Conservation (phyloP, 2,888 invertebrate genomes). For the Amphipyra berbera region DNA sequence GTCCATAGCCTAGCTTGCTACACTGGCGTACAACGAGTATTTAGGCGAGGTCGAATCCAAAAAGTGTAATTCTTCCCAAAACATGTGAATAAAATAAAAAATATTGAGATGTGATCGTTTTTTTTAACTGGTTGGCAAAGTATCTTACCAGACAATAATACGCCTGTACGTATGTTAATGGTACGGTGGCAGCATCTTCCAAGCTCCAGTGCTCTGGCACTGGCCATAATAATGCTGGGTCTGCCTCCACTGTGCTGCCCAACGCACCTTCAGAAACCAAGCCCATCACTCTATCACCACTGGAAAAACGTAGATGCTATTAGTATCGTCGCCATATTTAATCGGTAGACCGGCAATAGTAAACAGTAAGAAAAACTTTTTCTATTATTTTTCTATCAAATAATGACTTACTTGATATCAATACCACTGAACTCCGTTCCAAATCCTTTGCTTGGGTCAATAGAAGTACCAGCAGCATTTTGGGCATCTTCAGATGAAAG, state of each 20-base stretch:
- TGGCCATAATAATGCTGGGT: conserved; percentile 89
- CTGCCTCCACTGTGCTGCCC: conserved; percentile 87
- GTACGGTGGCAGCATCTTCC: conserved; percentile 93
- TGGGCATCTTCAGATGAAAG: conserved; percentile 63
- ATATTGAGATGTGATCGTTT: not conserved
- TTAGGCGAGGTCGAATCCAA: too few species aligned
- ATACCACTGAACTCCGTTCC: conserved; percentile 76
- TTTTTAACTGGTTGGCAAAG: not conserved
- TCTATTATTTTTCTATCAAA: not conserved
- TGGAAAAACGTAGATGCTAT: conserved; percentile 40
- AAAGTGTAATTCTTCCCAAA: too few species aligned
- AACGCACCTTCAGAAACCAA: conserved; percentile 87
- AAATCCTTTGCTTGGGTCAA: conserved; percentile 38
- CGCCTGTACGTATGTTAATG: conserved; percentile 89
- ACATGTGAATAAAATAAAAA: not conserved
- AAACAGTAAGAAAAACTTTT: too few species aligned
- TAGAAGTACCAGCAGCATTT: conserved; percentile 52
- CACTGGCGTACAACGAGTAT: too few species aligned
- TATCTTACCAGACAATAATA: conserved; percentile 72
- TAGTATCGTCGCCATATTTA: not conserved
- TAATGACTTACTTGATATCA: conserved; percentile 63
- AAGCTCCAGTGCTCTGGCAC: conserved; percentile 92
- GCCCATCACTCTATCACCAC: conserved; percentile 91
- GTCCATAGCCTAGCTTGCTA: too few species aligned
- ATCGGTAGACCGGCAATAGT: too few species aligned